These are phyloP conservation scores for Enteromius thamalakanensis DNA, from an alignment of 2,797 vertebrate species.

Conservation along the genomic window DNA sequence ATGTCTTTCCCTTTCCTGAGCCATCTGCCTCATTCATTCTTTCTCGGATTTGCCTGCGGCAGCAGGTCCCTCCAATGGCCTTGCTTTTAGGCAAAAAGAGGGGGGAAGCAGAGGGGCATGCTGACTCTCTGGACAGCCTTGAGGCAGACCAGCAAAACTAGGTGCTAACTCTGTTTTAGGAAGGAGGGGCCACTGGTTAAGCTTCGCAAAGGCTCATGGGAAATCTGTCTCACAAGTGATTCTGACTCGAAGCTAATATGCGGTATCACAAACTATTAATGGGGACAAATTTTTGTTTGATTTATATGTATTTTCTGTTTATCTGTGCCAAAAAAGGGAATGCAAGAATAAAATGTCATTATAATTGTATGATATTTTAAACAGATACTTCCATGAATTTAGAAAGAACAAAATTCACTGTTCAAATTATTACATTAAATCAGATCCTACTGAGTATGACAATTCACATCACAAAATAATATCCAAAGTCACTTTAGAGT, in stretches of 20 bases:
- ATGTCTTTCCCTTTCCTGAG: constrained; percentile 65
- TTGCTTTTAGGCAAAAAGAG: constrained; percentile 64
- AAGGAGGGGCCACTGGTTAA: constrained; percentile 75
- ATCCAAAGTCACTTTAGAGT: constrained; percentile 1
- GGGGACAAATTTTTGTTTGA: constrained; percentile 50
- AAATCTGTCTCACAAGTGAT: constrained; percentile 82
- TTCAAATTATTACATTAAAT: constrained; percentile 1
- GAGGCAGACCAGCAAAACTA: constrained; percentile 78
- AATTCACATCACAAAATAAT: background rate
- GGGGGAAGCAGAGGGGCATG: constrained; percentile 64
- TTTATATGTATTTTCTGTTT: background rate
- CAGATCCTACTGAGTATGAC: background rate
- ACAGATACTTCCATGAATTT: background rate
- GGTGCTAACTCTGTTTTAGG: constrained; percentile 80
- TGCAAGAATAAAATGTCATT: background rate
- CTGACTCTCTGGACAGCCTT: constrained; percentile 76
- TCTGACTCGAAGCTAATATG: constrained; percentile 75
- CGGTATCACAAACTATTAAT: constrained; percentile 77
- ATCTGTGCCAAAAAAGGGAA: background rate
- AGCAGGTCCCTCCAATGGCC: constrained; percentile 71
- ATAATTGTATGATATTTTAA: constrained; percentile 15
- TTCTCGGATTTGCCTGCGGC: constrained; percentile 78
- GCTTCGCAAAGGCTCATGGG: constrained; percentile 79
- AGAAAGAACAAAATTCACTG: background rate
- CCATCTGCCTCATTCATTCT: constrained; percentile 84